phyloP scores from a whole-genome alignment of 1,140 invertebrate species.

The Akabosia matsudoensis region DNA sequence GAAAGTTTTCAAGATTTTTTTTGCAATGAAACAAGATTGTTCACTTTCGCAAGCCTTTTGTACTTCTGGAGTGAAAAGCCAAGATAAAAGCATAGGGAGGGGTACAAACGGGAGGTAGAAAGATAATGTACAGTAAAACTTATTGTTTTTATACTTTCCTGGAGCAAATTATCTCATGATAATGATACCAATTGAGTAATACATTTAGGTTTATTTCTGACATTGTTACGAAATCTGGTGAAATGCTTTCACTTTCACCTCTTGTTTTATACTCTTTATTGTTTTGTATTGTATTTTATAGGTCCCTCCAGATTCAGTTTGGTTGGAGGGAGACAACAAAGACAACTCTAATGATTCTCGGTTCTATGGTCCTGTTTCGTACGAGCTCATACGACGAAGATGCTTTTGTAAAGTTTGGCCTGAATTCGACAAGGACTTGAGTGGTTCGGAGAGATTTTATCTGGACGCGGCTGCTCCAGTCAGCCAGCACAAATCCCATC shows the following conservation, averaged over 20 bases:
- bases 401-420: constrained; percentile 52
- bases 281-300: constrained; percentile 38
- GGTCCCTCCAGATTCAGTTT: constrained; percentile 80
- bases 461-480: neutral
- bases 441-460: neutral
- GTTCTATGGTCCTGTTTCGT: constrained; percentile 78
- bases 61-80: no score
- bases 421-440: neutral
- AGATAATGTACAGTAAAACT: neutral
- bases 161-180: neutral
- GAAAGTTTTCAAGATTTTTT: no score
- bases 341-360: constrained; percentile 82
- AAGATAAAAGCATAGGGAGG: no score
- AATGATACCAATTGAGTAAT: neutral
- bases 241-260: neutral
- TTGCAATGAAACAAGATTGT: neutral
- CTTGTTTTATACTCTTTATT: neutral
- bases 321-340: constrained; percentile 88
- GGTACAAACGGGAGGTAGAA: no score
- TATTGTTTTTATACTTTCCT: neutral
- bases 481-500: neutral
- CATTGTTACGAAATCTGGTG: neutral
- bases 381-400: constrained; percentile 70
- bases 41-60: neutral
- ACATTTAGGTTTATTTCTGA: neutral